These are phyloP conservation scores for Numenius phaeopus DNA, from an alignment of 2,797 vertebrate species.

Conservation along the genomic window DNA sequence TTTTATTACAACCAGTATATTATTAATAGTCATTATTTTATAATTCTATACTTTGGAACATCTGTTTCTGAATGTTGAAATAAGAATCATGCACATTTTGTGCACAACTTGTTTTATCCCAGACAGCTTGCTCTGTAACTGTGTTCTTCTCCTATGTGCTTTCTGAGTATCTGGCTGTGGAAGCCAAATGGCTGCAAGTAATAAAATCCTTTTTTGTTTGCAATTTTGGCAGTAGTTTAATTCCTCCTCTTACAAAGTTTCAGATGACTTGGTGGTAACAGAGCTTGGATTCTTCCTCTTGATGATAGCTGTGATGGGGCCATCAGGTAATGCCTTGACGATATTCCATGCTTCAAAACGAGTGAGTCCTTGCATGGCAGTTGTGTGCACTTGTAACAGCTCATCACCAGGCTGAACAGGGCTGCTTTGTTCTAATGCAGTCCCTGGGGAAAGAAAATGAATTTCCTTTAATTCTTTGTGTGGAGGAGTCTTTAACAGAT, in stretches of 20 bases:
- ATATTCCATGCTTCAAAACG: constrained; percentile 93
- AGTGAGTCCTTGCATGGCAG: constrained; percentile 85
- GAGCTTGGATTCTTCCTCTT: constrained; percentile 75
- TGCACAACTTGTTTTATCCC: not conserved
- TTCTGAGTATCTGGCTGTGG: not conserved
- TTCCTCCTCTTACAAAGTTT: constrained; percentile 37
- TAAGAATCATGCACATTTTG: not conserved
- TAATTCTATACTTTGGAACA: not conserved
- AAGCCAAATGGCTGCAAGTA: not conserved
- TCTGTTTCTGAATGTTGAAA: not conserved
- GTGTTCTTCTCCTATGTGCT: not conserved
- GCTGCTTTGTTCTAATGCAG: constrained; percentile 81
- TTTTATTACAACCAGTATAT: constrained; percentile 62
- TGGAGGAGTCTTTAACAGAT: not conserved
- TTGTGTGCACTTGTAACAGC: constrained; percentile 85
- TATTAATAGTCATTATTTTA: constrained; percentile 29
- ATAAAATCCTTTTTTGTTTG: not conserved
- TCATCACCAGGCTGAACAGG: constrained; percentile 89
- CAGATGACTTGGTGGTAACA: constrained; percentile 24
- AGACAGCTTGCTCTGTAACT: not conserved
- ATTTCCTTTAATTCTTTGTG: not conserved
- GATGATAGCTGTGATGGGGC: constrained; percentile 80
- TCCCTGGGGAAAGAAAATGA: constrained; percentile 71
- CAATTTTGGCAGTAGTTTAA: not conserved
- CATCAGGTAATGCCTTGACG: constrained; percentile 90